Evolutionary conservation across 2,888 invertebrate genomes (phyloP).

Genomic region (Cephus sareptanus): DNA sequence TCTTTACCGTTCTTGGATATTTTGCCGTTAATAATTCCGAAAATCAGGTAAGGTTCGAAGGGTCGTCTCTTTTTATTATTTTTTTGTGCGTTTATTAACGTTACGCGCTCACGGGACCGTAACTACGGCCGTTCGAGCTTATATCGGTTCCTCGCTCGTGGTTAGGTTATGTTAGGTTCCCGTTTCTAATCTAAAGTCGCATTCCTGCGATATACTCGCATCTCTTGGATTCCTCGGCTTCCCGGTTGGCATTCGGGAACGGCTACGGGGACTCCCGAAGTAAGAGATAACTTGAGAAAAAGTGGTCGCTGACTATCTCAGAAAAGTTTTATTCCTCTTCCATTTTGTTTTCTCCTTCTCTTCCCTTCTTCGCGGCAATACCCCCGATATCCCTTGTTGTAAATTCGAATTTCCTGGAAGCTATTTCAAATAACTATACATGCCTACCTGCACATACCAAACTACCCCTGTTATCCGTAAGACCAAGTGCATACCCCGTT

Average conservation of each 20-base stretch:
- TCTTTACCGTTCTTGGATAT: conserved; percentile 84
- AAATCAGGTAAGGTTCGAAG: conserved; percentile 74
- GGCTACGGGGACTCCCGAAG: neutral
- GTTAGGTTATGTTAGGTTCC: neutral
- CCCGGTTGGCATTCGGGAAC: neutral
- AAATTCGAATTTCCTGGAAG: neutral
- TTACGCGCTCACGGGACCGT: neutral
- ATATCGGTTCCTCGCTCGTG: neutral
- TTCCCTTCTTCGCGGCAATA: neutral
- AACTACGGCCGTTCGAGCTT: neutral
- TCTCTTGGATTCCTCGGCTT: conserved; percentile 40
- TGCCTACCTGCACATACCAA: neutral
- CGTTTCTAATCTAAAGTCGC: conserved; percentile 38
- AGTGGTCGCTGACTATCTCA: neutral
- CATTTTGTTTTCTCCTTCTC: neutral
- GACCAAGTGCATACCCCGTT: neutral
- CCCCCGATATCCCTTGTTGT: neutral
- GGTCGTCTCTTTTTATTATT: neutral
- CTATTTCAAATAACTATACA: neutral
- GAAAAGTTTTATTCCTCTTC: neutral
- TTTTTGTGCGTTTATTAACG: neutral
- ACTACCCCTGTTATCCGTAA: neutral
- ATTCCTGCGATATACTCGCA: conserved; percentile 46
- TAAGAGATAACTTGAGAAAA: neutral
- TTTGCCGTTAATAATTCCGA: conserved; percentile 83